Evolutionary conservation across 35 echinoderm and acorn worm species (phyloP), one percentile per base, ranked within the genome.

Genomic region (Heliocidaris erythrogramma): DNA sequence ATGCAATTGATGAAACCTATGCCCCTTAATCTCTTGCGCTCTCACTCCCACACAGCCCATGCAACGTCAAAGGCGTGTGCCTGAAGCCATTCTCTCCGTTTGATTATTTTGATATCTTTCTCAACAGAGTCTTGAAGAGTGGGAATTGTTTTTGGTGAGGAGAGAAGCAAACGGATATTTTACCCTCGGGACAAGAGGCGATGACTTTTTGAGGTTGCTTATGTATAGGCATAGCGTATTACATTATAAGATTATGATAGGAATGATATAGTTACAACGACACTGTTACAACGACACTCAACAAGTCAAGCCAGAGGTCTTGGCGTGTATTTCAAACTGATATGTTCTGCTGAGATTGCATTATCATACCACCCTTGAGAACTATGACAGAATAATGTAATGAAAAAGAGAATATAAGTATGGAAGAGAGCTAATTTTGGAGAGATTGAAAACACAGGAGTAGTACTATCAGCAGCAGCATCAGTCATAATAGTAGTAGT

Each of bases 201-300:
- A 78, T 78, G 65, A 78, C 27, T 78, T 56, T 53, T 24, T 27
- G 2, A 17, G 17, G 21, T 24, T 18, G 65, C 65, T 78, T 0
- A 78, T 18, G 65, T 24, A n/a, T 78, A 78, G 5, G 65, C 21
- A 78, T 78, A 78, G 27, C 65, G n/a, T 78, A 78, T 27, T 78
- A 78, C 65, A 78, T n/a, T 78, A 78, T 78, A 78, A 78, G 65
- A 78, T 78, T 78, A 78, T 78, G 65, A 78, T 78, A 78, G 18
- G 65, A n/a, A 78, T 78, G 65, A 78, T 78, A 21, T 78, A n/a
- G 27, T 78, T 78, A 14, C 21, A 27, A 78, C 65, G 18, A 78
- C 21, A 78, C 3, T 78, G 27, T 78, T 78, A 14, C 21, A 27
- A 78, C 65, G 18, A 78, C 21, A 78, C 3, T 78, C 18, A 78